Evolutionary conservation across 2,888 invertebrate genomes (phyloP), one percentile per base, ranked within the genome.

Genomic region (Caenorhabditis sp.): DNA sequence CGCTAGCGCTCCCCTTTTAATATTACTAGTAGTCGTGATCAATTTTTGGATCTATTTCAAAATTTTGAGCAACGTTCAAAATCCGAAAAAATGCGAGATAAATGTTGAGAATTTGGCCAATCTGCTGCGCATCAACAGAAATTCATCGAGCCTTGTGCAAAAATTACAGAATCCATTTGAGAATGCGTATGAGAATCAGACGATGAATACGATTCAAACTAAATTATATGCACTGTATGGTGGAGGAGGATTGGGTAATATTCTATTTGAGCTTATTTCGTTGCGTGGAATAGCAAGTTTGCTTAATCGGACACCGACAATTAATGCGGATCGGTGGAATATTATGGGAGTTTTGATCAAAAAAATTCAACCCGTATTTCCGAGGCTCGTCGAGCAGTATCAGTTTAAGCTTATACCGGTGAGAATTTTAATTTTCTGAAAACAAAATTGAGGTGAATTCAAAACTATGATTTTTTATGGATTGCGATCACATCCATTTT

Each of bases 361-460:
- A 17, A 62, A 23, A 23, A 59, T 70, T 20, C 70, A 70, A n/a
- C 70, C 70, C 3, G 26, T 71, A n/a, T 71, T 67, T 25, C 71
- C 71, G 23, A 36, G 54, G 4, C n/a, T 71, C 10, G 23, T 67
- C 7, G 67, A 63, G 14, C 63, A 56, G 52, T 70, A 38, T 36
- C 27, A 65, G 12, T 21, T 70, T 59, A 65, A 50, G 58, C 62
- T 70, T 21, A 31, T 70, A n/a, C 43, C 43, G 43, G 43, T 43
- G 20, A 54, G 54, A 8, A 20, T 54, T 20, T 54, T 3, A 43
- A 43, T 43, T 43, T 43, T 43, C 17, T 12, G 43, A 43, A 12
- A 17, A 43, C 5, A 14, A 20, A 20, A 2, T 8, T 2, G 21
- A 54, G 2, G 17, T 21, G 52, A 12, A 4, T 7, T 12, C 52